Conservation (phyloP, 1,140 invertebrate species). For the Hylaeus anthracinus region DNA sequence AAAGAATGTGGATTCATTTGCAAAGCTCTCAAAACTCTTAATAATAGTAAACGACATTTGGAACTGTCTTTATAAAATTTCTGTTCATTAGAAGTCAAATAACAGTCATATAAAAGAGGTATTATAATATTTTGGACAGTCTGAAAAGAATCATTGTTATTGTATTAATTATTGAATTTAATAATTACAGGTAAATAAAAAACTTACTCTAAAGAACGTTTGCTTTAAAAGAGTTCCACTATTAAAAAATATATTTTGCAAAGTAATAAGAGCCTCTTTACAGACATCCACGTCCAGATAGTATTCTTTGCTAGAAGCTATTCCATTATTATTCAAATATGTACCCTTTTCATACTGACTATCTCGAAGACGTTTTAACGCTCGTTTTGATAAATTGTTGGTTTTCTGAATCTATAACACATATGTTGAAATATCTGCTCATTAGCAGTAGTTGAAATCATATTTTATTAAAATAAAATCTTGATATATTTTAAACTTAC, state of each 20-base stretch:
- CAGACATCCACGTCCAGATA: constrained; percentile 63
- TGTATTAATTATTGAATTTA: constrained; percentile 8
- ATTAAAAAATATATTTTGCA: constrained; percentile 70
- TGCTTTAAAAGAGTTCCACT: constrained; percentile 58
- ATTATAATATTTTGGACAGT: constrained; percentile 61
- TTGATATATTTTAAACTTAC: constrained; percentile 46
- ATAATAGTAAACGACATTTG: constrained; percentile 67
- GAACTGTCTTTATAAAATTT: constrained; percentile 63
- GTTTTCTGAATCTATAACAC: constrained; percentile 66
- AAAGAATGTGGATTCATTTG: constrained; percentile 68
- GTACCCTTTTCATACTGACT: constrained; percentile 66
- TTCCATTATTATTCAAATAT: constrained; percentile 51
- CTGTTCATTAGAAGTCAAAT: constrained; percentile 50
- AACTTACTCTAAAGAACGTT: constrained; percentile 67
- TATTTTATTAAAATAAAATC: neutral
- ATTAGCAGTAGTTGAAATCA: neutral
- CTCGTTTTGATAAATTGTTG: constrained; percentile 68
- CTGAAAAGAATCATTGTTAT: constrained; percentile 57
- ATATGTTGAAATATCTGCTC: neutral
- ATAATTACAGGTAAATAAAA: constrained; percentile 14
- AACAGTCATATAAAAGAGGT: constrained; percentile 65
- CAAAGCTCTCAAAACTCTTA: constrained; percentile 64
- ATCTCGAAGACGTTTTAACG: constrained; percentile 66
- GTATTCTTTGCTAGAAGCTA: constrained; percentile 26
- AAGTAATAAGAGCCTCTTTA: constrained; percentile 56